Evolutionary conservation across 2,113 vertebrate genomes (phyloP).

Genomic region (Otolemur garnettii): DNA sequence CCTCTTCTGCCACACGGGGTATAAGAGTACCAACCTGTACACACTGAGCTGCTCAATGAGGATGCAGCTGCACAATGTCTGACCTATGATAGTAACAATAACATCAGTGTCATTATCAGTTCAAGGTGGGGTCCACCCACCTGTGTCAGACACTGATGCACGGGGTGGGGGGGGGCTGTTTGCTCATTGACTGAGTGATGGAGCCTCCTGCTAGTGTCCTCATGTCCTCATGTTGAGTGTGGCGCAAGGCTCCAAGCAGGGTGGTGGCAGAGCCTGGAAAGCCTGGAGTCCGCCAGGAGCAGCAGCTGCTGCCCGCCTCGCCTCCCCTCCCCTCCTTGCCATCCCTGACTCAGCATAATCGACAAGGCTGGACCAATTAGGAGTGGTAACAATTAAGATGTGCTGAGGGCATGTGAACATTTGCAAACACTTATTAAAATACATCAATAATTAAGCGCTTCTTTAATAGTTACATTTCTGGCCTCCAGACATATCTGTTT

Average conservation of each 20-base stretch:
- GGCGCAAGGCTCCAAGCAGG: not conserved
- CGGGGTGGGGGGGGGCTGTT: not conserved
- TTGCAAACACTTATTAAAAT: conserved; percentile 62
- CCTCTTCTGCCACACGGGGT: not conserved
- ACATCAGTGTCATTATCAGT: not conserved
- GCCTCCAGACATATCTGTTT: conserved; percentile 69
- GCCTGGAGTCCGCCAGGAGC: not conserved
- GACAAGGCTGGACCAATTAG: not conserved
- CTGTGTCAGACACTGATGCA: not conserved
- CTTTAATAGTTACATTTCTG: conserved; percentile 61
- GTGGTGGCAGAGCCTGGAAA: not conserved
- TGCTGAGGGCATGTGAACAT: not conserved
- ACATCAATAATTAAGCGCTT: not conserved
- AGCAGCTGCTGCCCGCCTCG: accelerated
- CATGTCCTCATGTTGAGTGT: not conserved
- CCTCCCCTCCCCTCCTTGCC: accelerated
- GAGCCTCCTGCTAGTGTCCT: too few relatives aligned
- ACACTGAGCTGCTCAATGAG: not conserved
- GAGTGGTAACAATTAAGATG: conserved; percentile 9
- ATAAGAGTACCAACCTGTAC: not conserved
- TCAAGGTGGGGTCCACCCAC: not conserved
- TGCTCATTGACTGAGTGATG: not conserved
- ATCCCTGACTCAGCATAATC: not conserved
- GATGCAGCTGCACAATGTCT: not conserved
- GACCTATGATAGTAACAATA: too few relatives aligned